These are phyloP conservation scores for Erinaceus europaeus DNA, from an alignment of 2,113 vertebrate genomes.

Conservation along the genomic window DNA sequence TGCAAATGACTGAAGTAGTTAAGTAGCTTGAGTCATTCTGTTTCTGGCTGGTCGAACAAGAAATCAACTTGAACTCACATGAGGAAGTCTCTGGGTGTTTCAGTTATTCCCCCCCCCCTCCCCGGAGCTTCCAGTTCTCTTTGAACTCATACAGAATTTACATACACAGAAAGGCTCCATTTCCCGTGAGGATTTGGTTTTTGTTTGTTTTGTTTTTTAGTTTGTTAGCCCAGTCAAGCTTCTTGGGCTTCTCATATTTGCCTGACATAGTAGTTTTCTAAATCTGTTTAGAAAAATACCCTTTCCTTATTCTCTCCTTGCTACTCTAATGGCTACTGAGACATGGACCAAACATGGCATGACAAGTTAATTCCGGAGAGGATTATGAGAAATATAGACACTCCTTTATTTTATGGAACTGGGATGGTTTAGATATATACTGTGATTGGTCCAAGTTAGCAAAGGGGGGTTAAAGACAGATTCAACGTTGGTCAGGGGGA, in stretches of 20 bases:
- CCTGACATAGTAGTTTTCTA: not conserved
- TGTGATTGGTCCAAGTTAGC: conserved; percentile 3
- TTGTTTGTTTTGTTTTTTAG: not conserved
- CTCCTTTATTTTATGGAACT: conserved; percentile 1
- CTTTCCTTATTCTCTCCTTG: not conserved
- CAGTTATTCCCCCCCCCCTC: not conserved
- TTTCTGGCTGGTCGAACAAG: conserved; percentile 22
- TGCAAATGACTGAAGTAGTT: conserved; percentile 6
- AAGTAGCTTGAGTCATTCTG: conserved; percentile 11
- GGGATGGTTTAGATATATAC: not conserved
- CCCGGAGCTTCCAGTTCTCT: conserved; percentile 25
- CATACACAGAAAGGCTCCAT: conserved; percentile 8
- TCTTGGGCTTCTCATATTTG: conserved; percentile 2
- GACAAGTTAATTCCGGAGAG: conserved; percentile 3
- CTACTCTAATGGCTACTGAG: not conserved
- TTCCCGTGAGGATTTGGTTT: not conserved
- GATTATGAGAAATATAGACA: not conserved
- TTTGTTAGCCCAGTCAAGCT: not conserved
- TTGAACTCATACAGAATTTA: conserved; percentile 12
- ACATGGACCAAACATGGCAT: not conserved
- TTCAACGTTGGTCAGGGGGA: no score
- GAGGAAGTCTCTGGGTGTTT: not conserved
- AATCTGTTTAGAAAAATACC: not conserved
- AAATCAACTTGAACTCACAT: not conserved
- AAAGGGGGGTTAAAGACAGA: not conserved